A percentile compares a stretch with the other conserved stretches of the same genome.
These are phyloP conservation scores for Tuta absoluta DNA, from an alignment of 2,888 invertebrate species.

Conservation along the genomic window DNA sequence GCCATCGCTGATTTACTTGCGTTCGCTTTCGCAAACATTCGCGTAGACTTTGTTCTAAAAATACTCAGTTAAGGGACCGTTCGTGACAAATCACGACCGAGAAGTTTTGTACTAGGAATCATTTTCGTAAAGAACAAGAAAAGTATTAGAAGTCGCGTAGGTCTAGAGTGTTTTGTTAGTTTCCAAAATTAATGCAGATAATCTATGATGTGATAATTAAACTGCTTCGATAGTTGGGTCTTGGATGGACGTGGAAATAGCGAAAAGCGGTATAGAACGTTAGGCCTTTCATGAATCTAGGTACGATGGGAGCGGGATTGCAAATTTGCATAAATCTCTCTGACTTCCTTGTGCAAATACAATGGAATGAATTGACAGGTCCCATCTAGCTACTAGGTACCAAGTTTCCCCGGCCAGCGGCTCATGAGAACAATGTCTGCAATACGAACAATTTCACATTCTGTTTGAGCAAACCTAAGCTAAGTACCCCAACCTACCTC, in stretches of 20 bases:
- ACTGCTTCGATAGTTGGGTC: too few species aligned
- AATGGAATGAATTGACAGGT: slow-evolving; percentile 32
- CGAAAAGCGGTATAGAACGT: too few species aligned
- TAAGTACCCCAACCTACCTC: background rate
- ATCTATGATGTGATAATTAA: too few species aligned
- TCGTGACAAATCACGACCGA: too few species aligned
- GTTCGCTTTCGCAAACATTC: slow-evolving; percentile 27
- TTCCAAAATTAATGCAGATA: too few species aligned
- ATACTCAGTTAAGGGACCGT: background rate
- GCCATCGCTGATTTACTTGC: slow-evolving; percentile 26
- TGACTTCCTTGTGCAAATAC: slow-evolving; percentile 31
- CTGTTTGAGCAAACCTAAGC: slow-evolving; percentile 21
- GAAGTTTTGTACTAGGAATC: too few species aligned
- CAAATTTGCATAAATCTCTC: slow-evolving; percentile 19
- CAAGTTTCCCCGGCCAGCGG: slow-evolving; percentile 36
- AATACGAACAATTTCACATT: slow-evolving; percentile 33
- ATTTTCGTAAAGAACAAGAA: too few species aligned
- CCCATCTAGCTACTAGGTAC: slow-evolving; percentile 26
- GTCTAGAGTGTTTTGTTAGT: too few species aligned
- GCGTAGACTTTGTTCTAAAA: background rate
- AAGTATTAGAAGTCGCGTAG: too few species aligned
- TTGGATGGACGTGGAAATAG: too few species aligned
- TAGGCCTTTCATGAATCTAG: background rate
- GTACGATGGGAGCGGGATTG: slow-evolving; percentile 13
- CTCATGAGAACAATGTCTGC: slow-evolving; percentile 37